A percentile compares a stretch with the other conserved stretches of the same genome.
phyloP scores from a whole-genome alignment of 2,797 vertebrate genomes.

The Botia almorhae region DNA sequence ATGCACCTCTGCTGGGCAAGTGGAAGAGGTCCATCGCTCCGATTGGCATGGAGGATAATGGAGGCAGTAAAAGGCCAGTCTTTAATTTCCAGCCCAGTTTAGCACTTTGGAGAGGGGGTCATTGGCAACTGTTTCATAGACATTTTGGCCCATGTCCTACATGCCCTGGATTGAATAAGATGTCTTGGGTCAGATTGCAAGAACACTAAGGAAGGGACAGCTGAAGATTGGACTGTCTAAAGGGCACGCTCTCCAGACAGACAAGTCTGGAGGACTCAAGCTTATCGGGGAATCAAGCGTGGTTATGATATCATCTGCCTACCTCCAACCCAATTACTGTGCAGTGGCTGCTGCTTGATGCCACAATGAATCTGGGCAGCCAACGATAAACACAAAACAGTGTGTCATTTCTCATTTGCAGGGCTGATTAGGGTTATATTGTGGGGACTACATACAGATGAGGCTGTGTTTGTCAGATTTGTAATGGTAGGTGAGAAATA shows the following conservation, averaged over 20 bases:
- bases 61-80: conserved; percentile 77
- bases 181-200: conserved; percentile 71
- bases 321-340: conserved; percentile 79
- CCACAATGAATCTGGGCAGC: conserved; percentile 35
- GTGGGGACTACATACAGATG: conserved; percentile 73
- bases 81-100: conserved; percentile 77
- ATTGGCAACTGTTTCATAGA: conserved; percentile 51
- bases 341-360: conserved; percentile 30
- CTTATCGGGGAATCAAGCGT: conserved; percentile 78
- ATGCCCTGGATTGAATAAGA: conserved; percentile 65
- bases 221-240: conserved; percentile 64
- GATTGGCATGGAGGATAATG: conserved; percentile 74
- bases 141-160: conserved; percentile 69
- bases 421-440: conserved; percentile 75
- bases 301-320: conserved; percentile 80
- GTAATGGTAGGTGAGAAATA: conserved; percentile 68
- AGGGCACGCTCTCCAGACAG: conserved; percentile 59
- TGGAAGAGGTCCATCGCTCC: conserved; percentile 71
- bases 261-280: conserved; percentile 72
- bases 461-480: conserved; percentile 74
- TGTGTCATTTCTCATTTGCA: conserved; percentile 74
- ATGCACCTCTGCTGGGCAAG: conserved; percentile 68
- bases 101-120: conserved; percentile 59
- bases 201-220: conserved; percentile 69
- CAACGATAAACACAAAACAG: conserved; percentile 70